A percentile compares a stretch with the other conserved stretches of the same genome.
phyloP scores from a whole-genome alignment of 2,113 vertebrate species.

The Acanthochromis polyacanthus region DNA sequence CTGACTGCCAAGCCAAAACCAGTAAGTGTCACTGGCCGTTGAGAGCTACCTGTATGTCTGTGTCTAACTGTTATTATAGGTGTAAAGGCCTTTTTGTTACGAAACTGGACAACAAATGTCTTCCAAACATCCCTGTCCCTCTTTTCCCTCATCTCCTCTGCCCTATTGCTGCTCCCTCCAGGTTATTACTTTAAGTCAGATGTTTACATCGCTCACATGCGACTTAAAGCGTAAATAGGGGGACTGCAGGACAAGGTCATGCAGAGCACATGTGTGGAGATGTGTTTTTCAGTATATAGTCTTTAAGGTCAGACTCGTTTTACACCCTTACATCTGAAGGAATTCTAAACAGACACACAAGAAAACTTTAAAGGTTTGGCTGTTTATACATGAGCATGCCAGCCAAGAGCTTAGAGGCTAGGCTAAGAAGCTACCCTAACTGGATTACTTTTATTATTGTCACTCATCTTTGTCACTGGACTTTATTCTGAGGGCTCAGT shows the following conservation, averaged over 20 bases:
- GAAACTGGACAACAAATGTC: not conserved
- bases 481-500: too few relatives aligned
- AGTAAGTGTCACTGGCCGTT: slow-evolving; percentile 70
- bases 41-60: not conserved
- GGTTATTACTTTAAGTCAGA: not conserved
- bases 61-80: not conserved
- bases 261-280: not conserved
- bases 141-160: not conserved
- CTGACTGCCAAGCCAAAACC: slow-evolving; percentile 72
- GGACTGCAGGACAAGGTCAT: not conserved
- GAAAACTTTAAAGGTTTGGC: too few relatives aligned
- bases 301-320: not conserved
- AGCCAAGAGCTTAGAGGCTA: not conserved
- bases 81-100: too few relatives aligned
- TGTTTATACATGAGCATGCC: too few relatives aligned
- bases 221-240: not conserved
- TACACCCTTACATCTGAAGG: not conserved
- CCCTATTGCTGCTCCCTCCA: not conserved
- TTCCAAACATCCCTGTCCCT: not conserved
- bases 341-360: too few relatives aligned
- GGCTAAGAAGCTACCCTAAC: not conserved
- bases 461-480: not conserved
- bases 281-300: not conserved
- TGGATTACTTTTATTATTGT: not conserved
- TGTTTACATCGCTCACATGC: slow-evolving; percentile 51